Evolutionary conservation across 2,113 vertebrate species (phyloP).

Genomic region (Nyctibius bracteatus): DNA sequence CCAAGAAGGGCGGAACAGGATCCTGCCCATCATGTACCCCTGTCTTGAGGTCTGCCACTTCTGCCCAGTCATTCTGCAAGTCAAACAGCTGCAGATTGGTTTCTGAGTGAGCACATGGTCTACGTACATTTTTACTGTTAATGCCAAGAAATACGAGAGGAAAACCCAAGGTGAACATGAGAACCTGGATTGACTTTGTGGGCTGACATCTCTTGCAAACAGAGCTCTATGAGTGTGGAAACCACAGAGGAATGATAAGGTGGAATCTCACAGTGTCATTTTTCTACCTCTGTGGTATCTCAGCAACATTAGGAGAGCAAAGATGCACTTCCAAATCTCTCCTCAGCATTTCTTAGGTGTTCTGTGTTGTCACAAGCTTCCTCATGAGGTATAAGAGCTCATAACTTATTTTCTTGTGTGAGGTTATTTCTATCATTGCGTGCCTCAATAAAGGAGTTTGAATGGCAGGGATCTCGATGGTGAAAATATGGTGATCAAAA

Average conservation of each 20-base stretch:
- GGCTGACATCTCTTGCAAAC: background rate
- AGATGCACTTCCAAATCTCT: background rate
- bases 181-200: background rate
- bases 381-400: background rate
- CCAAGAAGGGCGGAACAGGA: background rate
- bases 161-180: background rate
- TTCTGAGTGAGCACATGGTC: fast-evolving
- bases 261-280: background rate
- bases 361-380: background rate
- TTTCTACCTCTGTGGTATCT: background rate
- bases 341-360: background rate
- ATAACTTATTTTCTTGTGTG: fast-evolving
- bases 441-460: background rate
- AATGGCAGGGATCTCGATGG: fast-evolving
- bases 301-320: background rate
- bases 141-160: background rate
- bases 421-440: background rate
- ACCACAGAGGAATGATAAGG: background rate
- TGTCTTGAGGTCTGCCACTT: background rate
- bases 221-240: fast-evolving
- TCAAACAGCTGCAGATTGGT: background rate
- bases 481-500: background rate
- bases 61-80: background rate
- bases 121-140: fast-evolving
- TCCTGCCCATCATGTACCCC: background rate